phyloP scores from a whole-genome alignment of 2,113 vertebrate species.

The Ciconia stormi region DNA sequence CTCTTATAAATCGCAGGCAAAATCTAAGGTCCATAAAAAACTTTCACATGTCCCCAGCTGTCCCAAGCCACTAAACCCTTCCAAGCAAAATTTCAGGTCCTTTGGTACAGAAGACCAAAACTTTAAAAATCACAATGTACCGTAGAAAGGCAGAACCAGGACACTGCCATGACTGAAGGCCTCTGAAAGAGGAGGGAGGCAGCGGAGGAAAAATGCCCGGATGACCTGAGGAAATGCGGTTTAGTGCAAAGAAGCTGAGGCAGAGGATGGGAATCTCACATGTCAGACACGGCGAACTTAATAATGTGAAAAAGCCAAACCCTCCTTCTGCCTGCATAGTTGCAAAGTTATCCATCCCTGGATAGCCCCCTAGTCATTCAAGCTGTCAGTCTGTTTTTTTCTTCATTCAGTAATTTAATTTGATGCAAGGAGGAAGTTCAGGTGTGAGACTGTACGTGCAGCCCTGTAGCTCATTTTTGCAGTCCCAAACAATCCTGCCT shows the following conservation, averaged over 20 bases:
- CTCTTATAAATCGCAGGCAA: neutral
- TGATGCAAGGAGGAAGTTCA: neutral
- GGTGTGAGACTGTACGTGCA: accelerated
- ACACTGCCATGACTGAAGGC: neutral
- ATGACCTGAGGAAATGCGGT: neutral
- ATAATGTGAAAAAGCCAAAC: neutral
- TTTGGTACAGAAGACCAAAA: neutral
- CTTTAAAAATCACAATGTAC: neutral
- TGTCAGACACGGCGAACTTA: neutral
- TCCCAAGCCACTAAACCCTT: neutral
- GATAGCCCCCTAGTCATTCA: neutral
- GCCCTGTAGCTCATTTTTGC: neutral
- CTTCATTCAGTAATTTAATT: neutral
- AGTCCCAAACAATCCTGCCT: neutral
- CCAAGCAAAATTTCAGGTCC: neutral
- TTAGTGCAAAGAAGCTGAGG: neutral
- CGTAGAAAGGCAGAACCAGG: neutral
- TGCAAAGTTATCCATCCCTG: neutral
- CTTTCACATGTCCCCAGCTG: neutral
- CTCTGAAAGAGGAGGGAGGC: neutral
- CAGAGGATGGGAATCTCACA: neutral
- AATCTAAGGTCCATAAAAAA: neutral
- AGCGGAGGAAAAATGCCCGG: accelerated
- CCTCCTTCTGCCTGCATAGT: neutral
- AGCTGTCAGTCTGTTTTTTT: neutral